These are phyloP conservation scores for Drosophila vallismaia DNA, from an alignment of 2,888 invertebrate genomes.

Conservation along the genomic window DNA sequence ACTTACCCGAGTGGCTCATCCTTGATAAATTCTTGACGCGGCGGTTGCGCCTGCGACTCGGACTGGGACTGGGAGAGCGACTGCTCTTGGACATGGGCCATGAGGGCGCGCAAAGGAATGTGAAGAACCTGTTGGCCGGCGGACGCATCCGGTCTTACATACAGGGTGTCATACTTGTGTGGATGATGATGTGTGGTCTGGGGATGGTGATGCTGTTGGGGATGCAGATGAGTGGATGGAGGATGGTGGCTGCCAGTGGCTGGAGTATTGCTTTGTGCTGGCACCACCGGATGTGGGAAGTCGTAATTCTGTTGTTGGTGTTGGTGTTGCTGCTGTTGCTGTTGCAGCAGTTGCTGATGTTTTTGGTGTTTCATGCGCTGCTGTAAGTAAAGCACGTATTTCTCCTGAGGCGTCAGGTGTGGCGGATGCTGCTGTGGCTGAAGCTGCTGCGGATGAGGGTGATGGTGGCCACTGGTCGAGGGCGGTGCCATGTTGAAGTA, in stretches of 20 bases:
- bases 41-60: conserved; percentile 26
- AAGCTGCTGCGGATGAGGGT: neutral
- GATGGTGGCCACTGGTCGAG: conserved; percentile 11
- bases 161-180: conserved; percentile 47
- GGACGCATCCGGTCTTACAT: conserved; percentile 50
- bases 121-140: conserved; percentile 73
- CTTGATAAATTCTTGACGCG: conserved; percentile 41
- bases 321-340: conserved; percentile 64
- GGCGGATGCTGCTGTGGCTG: conserved; percentile 57
- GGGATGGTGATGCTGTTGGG: conserved; percentile 24
- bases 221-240: conserved; percentile 49
- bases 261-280: conserved; percentile 56
- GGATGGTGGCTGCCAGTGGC: conserved; percentile 41
- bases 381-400: conserved; percentile 82
- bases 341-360: conserved; percentile 51
- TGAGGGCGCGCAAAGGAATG: conserved; percentile 73
- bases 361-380: conserved; percentile 78
- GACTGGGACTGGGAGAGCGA: conserved; percentile 36
- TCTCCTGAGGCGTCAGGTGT: conserved; percentile 82
- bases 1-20: conserved; percentile 69
- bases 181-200: conserved; percentile 27
- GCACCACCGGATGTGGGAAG: conserved; percentile 58
- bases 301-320: conserved; percentile 59
- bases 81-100: conserved; percentile 69
- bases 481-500: conserved; percentile 68